These are phyloP conservation scores for Cotesia vestalis DNA, from an alignment of 1,140 invertebrate species.

Conservation along the genomic window DNA sequence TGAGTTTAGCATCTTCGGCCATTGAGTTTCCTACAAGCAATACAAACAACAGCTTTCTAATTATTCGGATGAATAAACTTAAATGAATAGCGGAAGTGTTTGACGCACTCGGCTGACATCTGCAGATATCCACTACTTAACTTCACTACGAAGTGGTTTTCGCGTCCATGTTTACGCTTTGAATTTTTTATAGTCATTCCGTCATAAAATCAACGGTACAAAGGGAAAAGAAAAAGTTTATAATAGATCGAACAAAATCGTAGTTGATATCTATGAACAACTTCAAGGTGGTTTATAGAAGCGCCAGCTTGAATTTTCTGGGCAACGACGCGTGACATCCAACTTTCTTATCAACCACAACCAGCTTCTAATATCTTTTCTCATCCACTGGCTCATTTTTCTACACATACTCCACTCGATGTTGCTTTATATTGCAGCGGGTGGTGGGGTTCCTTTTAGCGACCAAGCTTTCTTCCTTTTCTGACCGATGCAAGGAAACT, in stretches of 20 bases:
- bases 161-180: too few relatives aligned
- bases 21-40: too few relatives aligned
- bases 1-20: too few relatives aligned
- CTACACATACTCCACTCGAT: slow-evolving; percentile 3
- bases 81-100: background rate
- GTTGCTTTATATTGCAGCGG: slow-evolving; percentile 11
- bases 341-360: slow-evolving; percentile 37
- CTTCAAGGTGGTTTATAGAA: background rate
- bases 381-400: slow-evolving; percentile 3
- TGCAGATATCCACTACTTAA: too few relatives aligned
- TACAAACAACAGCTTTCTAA: background rate
- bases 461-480: slow-evolving; percentile 3
- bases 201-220: too few relatives aligned
- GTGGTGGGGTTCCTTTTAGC: too few relatives aligned
- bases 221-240: too few relatives aligned
- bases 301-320: slow-evolving; percentile 30
- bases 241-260: too few relatives aligned
- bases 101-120: background rate
- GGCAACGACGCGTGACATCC: slow-evolving; percentile 36
- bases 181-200: too few relatives aligned
- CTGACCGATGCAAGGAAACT: background rate
- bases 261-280: background rate
- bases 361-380: slow-evolving; percentile 37
- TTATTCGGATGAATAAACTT: slow-evolving; percentile 4
- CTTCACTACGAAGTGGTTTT: too few relatives aligned